A percentile compares a stretch with the other conserved stretches of the same genome.
These are phyloP conservation scores for Noctua comes DNA, from an alignment of 2,888 invertebrate species.

Conservation along the genomic window DNA sequence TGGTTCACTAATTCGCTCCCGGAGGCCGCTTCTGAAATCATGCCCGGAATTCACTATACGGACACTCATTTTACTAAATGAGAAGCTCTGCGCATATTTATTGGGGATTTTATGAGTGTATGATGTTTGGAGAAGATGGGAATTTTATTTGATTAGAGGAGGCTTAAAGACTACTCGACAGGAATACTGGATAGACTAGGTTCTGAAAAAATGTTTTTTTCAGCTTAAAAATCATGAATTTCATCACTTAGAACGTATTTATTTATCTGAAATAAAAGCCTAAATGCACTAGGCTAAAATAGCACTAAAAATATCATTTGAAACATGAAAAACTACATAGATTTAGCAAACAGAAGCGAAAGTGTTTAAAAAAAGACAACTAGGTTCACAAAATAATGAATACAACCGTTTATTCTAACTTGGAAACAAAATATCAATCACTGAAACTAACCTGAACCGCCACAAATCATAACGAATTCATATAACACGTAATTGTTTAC, in stretches of 20 bases:
- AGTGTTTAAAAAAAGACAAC: too few relatives aligned
- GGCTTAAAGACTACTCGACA: not conserved
- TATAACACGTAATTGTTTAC: too few relatives aligned
- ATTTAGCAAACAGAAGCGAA: too few relatives aligned
- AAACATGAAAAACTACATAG: not conserved
- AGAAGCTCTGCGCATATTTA: slow-evolving; percentile 73
- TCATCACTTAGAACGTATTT: not conserved
- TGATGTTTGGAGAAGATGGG: slow-evolving; percentile 17
- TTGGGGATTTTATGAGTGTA: slow-evolving; percentile 66
- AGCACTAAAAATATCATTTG: not conserved
- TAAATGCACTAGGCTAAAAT: not conserved
- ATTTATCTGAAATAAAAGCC: not conserved
- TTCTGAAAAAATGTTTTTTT: too few relatives aligned
- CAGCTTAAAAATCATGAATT: not conserved
- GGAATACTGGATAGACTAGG: not conserved
- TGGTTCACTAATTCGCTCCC: slow-evolving; percentile 86
- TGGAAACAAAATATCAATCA: too few relatives aligned
- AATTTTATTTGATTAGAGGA: slow-evolving; percentile 3
- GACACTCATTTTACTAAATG: slow-evolving; percentile 77
- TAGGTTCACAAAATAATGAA: too few relatives aligned
- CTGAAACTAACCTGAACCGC: too few relatives aligned
- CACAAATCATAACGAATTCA: too few relatives aligned
- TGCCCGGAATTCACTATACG: slow-evolving; percentile 84
- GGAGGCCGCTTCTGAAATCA: slow-evolving; percentile 80
- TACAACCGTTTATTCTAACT: too few relatives aligned